These are phyloP conservation scores for Dufourea novaeangliae DNA, from an alignment of 1,140 invertebrate species.

Conservation along the genomic window DNA sequence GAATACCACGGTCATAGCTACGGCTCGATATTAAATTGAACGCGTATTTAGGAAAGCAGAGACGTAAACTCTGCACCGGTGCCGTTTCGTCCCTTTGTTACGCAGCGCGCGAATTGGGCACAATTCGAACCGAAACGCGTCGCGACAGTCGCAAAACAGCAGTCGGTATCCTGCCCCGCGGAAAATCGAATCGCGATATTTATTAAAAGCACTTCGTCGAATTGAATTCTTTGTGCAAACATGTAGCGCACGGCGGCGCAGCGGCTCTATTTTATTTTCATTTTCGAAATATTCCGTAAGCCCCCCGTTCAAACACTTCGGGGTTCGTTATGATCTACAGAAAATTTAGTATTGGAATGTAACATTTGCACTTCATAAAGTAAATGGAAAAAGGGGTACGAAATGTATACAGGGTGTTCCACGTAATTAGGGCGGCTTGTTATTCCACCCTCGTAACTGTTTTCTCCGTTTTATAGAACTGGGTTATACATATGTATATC, in stretches of 20 bases:
- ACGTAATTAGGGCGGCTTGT: not conserved
- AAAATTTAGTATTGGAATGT: not conserved
- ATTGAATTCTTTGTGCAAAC: not conserved
- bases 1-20: not conserved
- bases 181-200: not conserved
- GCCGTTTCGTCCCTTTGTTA: conserved; percentile 22
- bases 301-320: not conserved
- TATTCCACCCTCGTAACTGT: not conserved
- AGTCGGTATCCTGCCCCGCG: not conserved
- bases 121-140: conserved; percentile 17
- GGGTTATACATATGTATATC: not conserved
- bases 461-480: not conserved
- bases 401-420: not conserved
- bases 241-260: no score
- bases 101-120: conserved; percentile 5
- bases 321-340: not conserved
- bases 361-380: not conserved
- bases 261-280: not conserved
- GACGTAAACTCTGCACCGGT: conserved; percentile 20
- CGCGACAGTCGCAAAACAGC: not conserved
- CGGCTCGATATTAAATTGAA: conserved; percentile 30
- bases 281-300: not conserved
- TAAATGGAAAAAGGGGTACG: not conserved
- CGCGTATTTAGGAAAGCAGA: not conserved
- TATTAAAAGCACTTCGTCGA: conserved; percentile 11